These are phyloP conservation scores for Morpho helenor DNA, from an alignment of 2,888 invertebrate genomes.

Conservation along the genomic window DNA sequence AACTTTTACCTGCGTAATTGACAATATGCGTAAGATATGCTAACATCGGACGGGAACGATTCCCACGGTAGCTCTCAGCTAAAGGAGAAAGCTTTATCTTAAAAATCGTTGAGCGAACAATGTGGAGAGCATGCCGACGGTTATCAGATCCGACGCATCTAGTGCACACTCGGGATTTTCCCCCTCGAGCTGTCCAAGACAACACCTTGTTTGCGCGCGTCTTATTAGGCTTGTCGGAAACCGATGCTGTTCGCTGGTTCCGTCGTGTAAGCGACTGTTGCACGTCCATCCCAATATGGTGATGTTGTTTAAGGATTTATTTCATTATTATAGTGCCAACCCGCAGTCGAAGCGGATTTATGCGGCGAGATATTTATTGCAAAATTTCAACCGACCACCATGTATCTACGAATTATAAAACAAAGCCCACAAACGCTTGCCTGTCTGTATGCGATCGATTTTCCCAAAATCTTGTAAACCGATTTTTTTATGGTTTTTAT, in stretches of 20 bases:
- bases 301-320: conserved; percentile 4
- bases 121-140: conserved; percentile 70
- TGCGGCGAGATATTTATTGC: background rate
- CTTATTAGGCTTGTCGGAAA: conserved; percentile 45
- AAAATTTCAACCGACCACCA: too few relatives aligned
- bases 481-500: too few relatives aligned
- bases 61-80: conserved; percentile 71
- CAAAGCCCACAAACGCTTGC: too few relatives aligned
- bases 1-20: background rate
- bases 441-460: too few relatives aligned
- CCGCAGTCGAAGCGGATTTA: background rate
- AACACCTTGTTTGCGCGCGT: conserved; percentile 49
- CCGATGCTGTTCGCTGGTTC: conserved; percentile 5
- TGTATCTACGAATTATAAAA: background rate
- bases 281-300: conserved; percentile 7
- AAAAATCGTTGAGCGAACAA: conserved; percentile 70
- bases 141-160: conserved; percentile 64
- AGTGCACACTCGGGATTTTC: conserved; percentile 66
- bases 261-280: conserved; percentile 7
- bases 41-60: conserved; percentile 45
- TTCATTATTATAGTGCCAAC: conserved; percentile 2
- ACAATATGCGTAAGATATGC: conserved; percentile 31
- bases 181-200: conserved; percentile 44
- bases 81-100: conserved; percentile 72
- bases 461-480: too few relatives aligned